Conservation (phyloP, 2,113 vertebrate species). For the Gymnarchus niloticus region DNA sequence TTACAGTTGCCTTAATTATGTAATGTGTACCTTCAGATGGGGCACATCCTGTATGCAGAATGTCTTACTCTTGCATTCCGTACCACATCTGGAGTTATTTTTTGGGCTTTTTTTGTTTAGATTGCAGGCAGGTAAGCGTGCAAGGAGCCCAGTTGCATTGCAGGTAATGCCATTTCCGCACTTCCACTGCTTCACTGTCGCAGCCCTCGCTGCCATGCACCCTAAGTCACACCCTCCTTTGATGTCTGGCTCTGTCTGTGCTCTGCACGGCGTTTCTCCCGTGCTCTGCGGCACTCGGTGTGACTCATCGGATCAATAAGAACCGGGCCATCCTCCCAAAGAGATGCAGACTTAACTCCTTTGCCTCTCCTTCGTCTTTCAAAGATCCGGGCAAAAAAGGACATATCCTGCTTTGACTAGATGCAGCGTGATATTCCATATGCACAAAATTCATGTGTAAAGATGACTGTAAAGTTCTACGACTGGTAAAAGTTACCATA, state of each 20-base stretch:
- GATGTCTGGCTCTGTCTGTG: constrained; percentile 4
- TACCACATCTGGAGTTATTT: not conserved
- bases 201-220: not conserved
- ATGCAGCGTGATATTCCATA: not conserved
- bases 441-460: not conserved
- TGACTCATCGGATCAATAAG: constrained; percentile 67
- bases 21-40: not conserved
- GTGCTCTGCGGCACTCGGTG: constrained; percentile 56
- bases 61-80: not conserved
- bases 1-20: not conserved
- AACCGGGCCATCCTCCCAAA: constrained; percentile 40
- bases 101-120: not conserved
- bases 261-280: constrained; percentile 57
- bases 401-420: not conserved
- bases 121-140: not conserved
- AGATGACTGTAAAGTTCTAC: not conserved
- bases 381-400: constrained; percentile 36
- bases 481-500: not conserved
- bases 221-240: constrained; percentile 1
- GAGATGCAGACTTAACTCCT: constrained; percentile 41
- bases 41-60: not conserved
- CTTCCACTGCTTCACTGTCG: no score
- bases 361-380: constrained; percentile 54
- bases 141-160: not conserved
- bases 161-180: not conserved